Base-by-base conservation (phyloP, 2,888 invertebrate species). In the Lathronympha strigana region DNA sequence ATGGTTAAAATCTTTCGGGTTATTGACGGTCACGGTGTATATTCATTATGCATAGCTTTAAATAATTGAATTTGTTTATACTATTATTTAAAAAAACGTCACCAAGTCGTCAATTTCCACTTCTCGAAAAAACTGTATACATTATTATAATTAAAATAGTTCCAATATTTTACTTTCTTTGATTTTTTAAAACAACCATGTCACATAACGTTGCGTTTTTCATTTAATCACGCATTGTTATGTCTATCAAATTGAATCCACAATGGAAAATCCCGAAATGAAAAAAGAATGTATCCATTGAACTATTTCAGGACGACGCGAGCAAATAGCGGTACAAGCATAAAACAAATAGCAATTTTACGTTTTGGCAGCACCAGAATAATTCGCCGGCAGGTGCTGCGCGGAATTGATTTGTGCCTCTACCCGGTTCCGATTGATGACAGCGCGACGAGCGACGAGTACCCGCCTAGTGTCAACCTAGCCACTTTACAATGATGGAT, bases 351-450 rank as follows among this genome's bases (percentile, higher is more conserved):
- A 72, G 69, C 71, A 73, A 71, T 69, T 72, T 75, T 69, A 66
- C 72, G 69, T 63, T 69, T 72, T 68, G 66, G 68, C 72, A 66
- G 69, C 72, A 70, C 58, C 68, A 69, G 71, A 72, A 74, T 73
- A 73, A 72, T 75, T 73, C 70, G 66, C 60, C 67, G 71, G 68
- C 73, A 73, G 76, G 76, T 76, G 76, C 76, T 76, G 73, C 75
- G 69, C 69, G 73, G 76, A 82, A 82, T 82, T 81, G 78, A 80
- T 82, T 82, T 76, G 73, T 71, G 69, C 73, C 66, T 82, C 82
- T 77, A 76, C 77, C 72, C 71, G 19, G 70, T 73, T 73, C 68
- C 72, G 74, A 74, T 74, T 77, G 77, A 76, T 78, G 69, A 69
- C 70, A 51, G 17, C 54, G 23, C 43, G 5, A 33, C 33, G 33